Evolutionary conservation across 2,888 invertebrate species (phyloP).

Genomic region (Spisula subtruncata): DNA sequence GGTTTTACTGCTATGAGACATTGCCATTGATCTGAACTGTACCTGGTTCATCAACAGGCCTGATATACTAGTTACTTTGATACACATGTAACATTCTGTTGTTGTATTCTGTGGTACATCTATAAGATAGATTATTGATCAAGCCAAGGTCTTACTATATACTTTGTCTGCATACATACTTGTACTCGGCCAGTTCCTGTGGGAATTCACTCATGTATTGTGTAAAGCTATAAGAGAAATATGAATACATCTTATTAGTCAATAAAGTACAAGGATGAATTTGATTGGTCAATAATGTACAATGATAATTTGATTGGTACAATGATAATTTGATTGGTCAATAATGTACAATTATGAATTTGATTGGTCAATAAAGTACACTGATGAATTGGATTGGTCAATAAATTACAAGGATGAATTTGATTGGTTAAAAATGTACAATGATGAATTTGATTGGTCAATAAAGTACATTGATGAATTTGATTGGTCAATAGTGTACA

Average conservation of each 20-base stretch:
- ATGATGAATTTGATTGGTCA: not conserved
- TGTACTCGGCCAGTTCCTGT: not conserved
- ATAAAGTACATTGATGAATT: not conserved
- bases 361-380: not conserved
- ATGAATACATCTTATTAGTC: not conserved
- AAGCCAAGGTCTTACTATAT: not conserved
- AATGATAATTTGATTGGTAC: not conserved
- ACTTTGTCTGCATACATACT: constrained; percentile 20
- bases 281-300: not conserved
- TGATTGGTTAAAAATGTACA: not conserved
- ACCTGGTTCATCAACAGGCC: too few species aligned
- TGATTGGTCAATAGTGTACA: too few species aligned
- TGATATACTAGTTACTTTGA: too few species aligned
- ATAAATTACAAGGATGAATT: not conserved
- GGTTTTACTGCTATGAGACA: too few species aligned
- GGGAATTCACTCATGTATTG: not conserved
- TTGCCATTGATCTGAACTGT: too few species aligned
- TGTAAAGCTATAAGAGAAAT: not conserved
- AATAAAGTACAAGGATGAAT: not conserved
- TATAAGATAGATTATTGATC: not conserved
- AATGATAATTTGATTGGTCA: not conserved
- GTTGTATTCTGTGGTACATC: not conserved
- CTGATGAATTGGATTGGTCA: not conserved
- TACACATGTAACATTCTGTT: not conserved
- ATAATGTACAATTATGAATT: not conserved